Evolutionary conservation across 2,888 invertebrate species (phyloP).

Genomic region (Phytoseiulus persimilis): DNA sequence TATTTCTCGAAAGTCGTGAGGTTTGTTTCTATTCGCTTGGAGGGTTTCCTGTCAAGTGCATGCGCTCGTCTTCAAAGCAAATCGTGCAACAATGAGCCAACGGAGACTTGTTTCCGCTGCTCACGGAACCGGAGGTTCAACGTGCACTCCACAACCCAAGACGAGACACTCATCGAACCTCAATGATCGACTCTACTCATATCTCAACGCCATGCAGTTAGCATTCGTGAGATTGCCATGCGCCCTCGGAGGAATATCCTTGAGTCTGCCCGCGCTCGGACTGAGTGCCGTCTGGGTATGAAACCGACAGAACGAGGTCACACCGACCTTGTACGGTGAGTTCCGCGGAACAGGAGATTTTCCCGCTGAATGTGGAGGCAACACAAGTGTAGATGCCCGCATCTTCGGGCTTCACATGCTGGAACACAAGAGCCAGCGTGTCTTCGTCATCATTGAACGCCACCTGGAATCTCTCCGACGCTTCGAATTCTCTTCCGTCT

Average conservation of each 20-base stretch:
- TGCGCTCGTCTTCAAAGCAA: neutral
- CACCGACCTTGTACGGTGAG: conserved; percentile 73
- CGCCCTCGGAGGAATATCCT: neutral
- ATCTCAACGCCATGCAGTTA: neutral
- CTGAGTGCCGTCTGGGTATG: neutral
- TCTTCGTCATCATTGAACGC: conserved; percentile 83
- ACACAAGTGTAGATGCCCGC: conserved; percentile 93
- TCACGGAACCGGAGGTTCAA: too few species aligned
- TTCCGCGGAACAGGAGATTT: conserved; percentile 88
- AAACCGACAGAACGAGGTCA: neutral
- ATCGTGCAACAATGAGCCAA: neutral
- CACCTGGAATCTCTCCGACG: conserved; percentile 83
- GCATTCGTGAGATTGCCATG: neutral
- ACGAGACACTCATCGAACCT: too few species aligned
- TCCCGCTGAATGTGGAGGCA: conserved; percentile 88
- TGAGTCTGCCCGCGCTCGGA: neutral
- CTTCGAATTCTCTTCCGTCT: conserved; percentile 74
- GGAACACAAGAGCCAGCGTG: conserved; percentile 80
- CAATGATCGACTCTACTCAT: neutral
- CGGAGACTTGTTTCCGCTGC: too few species aligned
- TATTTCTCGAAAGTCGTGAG: neutral
- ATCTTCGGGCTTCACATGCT: conserved; percentile 86
- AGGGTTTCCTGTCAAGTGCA: neutral
- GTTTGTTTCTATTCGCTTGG: neutral
- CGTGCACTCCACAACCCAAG: too few species aligned